Evolutionary conservation across 1,140 invertebrate species (phyloP).

Genomic region (Rhopalosiphum maidis): DNA sequence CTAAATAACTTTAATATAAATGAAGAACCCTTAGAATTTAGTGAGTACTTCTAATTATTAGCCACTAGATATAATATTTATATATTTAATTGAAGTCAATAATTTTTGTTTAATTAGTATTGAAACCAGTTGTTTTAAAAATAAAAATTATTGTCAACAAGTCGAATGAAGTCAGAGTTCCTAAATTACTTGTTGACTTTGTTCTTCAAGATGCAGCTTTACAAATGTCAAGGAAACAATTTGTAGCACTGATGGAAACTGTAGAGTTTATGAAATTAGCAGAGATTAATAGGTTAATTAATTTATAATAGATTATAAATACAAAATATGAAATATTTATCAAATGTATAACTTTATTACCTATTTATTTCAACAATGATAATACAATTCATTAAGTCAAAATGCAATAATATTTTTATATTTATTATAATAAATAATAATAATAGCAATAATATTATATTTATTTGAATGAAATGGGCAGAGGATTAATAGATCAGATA

Average conservation of each 20-base stretch:
- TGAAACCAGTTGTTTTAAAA: slow-evolving; percentile 78
- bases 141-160: slow-evolving; percentile 82
- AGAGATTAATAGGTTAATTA: slow-evolving; percentile 71
- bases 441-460: too few relatives aligned
- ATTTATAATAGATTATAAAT: not conserved
- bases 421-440: too few relatives aligned
- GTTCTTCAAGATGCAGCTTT: slow-evolving; percentile 79
- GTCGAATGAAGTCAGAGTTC: slow-evolving; percentile 73
- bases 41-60: slow-evolving; percentile 66
- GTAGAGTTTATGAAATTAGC: slow-evolving; percentile 74
- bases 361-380: not conserved
- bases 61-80: not conserved
- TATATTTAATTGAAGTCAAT: slow-evolving; percentile 57
- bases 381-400: not conserved
- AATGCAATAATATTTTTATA: too few relatives aligned
- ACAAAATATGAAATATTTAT: not conserved
- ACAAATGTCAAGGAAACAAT: slow-evolving; percentile 77
- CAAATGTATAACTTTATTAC: not conserved
- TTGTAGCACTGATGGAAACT: slow-evolving; percentile 73
- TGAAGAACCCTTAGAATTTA: slow-evolving; percentile 75
- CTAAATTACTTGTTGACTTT: slow-evolving; percentile 76
- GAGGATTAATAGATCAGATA: too few relatives aligned
- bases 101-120: slow-evolving; percentile 64
- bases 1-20: slow-evolving; percentile 80
- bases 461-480: too few relatives aligned